These are phyloP conservation scores for Dipodomys stephensi DNA, from an alignment of 2,113 vertebrate genomes.

Conservation along the genomic window DNA sequence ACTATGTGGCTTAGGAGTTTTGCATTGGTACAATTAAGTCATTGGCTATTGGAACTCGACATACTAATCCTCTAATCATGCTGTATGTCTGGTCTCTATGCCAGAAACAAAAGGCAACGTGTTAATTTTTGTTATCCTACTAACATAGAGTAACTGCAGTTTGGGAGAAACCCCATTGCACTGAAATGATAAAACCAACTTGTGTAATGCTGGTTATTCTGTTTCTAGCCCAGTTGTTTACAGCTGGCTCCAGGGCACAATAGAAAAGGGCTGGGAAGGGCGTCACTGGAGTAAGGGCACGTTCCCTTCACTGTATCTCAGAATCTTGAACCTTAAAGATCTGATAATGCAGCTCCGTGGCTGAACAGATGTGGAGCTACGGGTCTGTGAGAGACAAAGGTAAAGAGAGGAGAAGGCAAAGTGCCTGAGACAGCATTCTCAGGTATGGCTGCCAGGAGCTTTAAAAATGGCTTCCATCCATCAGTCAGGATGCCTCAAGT, in stretches of 20 bases:
- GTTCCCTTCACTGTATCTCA: neutral
- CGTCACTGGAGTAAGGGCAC: too few relatives aligned
- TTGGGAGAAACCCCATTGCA: neutral
- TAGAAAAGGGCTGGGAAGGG: neutral
- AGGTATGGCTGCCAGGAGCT: neutral
- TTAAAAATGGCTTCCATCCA: neutral
- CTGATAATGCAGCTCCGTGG: neutral
- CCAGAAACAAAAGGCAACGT: neutral
- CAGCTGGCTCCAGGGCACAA: neutral
- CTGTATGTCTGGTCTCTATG: neutral
- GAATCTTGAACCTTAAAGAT: slow-evolving; percentile 6
- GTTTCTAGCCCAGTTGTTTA: neutral
- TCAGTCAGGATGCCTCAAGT: neutral
- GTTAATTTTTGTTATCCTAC: neutral
- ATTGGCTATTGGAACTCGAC: neutral
- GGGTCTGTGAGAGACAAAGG: neutral
- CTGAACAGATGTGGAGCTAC: neutral
- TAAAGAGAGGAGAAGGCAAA: neutral
- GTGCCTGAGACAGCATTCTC: neutral
- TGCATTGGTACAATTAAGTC: neutral
- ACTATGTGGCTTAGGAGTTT: neutral
- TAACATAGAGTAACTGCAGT: neutral
- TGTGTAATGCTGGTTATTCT: neutral
- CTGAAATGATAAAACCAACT: neutral
- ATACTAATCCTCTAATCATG: neutral